Evolutionary conservation across 2,113 vertebrate species (phyloP), one percentile per base, ranked within the genome.

Genomic region (Pionites leucogaster): DNA sequence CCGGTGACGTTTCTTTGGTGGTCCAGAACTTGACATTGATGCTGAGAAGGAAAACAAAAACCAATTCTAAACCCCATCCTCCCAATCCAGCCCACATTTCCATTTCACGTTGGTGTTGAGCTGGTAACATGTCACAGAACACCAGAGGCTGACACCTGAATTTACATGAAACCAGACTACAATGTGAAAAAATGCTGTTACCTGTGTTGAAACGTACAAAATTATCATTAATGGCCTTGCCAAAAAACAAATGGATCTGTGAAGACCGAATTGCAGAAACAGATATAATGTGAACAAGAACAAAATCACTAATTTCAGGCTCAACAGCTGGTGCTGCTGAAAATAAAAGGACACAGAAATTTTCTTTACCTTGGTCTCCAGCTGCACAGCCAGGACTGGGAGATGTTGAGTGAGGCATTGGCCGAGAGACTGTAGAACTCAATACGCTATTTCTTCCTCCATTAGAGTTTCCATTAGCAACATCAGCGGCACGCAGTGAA

Each of bases 1-100:
- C 44, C 99, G 98, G 95, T 99, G 99, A 10, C 99, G 98, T 95
- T 99, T 99, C 98, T 99, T 99, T 39, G 99, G 99, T 64, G 99
- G 99, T 16, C 99, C 99, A 18, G 99, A 99, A 97, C 96, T 98
- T 68, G 98, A 98, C 98, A 99, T 98, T 46, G 98, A 97, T 68
- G 98, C 98, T 95, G 97, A 96, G 20, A 94, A 92, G n/a, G 75
- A 92, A 89, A 94, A 28, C 15, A 79, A 59, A 82, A 80, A 47
- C 6, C 41, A 24, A 62, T 69, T 91, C 53, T 65, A 89, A 91
- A 64, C 2, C 4, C 9, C 35, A 39, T 76, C 35, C 17, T 79
- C n/a, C 10, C 23, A 64, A 60, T 76, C 19, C 91, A 90, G 70
- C 39, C 57, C 49, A 57, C 25, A 7, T 8, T 80, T 81, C n/a